These are phyloP conservation scores for Litoditis marina DNA, from an alignment of 2,888 invertebrate genomes.

Conservation along the genomic window DNA sequence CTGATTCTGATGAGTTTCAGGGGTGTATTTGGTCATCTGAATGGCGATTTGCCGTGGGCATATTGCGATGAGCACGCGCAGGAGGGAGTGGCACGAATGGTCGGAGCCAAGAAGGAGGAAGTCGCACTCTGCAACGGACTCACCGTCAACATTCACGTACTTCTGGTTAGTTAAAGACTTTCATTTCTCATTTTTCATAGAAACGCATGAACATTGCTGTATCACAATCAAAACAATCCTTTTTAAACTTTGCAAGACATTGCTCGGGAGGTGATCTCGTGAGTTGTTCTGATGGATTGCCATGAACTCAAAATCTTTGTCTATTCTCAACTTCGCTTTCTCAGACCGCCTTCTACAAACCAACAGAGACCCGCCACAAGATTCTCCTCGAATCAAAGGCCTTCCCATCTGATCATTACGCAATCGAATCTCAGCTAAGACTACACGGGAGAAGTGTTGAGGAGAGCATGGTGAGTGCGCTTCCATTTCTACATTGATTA, in stretches of 20 bases:
- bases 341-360: slow-evolving; percentile 68
- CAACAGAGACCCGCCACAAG: slow-evolving; percentile 66
- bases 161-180: slow-evolving; percentile 62
- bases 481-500: background rate
- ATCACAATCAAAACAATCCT: background rate
- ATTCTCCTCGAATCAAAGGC: slow-evolving; percentile 67
- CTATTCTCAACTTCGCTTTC: slow-evolving; percentile 5
- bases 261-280: background rate
- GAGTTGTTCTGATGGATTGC: background rate
- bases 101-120: slow-evolving; percentile 65
- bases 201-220: background rate
- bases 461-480: slow-evolving; percentile 60
- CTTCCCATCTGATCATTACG: slow-evolving; percentile 69
- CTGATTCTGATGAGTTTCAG: slow-evolving; percentile 28
- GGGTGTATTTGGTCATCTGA: slow-evolving; percentile 62
- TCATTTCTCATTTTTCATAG: background rate
- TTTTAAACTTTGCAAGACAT: no score
- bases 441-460: slow-evolving; percentile 65
- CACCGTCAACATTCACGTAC: slow-evolving; percentile 68
- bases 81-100: slow-evolving; percentile 62
- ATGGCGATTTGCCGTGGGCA: slow-evolving; percentile 65
- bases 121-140: slow-evolving; percentile 68
- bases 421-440: slow-evolving; percentile 66
- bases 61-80: slow-evolving; percentile 62
- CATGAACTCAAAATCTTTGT: background rate